phyloP scores from a whole-genome alignment of 2,797 vertebrate genomes.

The Mus caroli region DNA sequence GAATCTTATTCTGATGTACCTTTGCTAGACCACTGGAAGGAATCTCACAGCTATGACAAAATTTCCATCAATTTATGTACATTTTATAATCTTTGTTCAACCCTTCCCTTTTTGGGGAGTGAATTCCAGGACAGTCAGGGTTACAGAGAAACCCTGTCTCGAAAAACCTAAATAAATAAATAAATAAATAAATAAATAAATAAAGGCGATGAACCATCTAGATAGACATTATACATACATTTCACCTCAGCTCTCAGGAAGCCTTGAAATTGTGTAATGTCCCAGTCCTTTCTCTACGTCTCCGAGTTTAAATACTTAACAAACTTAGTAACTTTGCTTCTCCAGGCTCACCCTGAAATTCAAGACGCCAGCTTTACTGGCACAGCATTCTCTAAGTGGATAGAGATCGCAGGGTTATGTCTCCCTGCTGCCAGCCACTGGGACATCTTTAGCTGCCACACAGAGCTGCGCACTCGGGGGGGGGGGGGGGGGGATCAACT shows the following conservation, averaged over 20 bases:
- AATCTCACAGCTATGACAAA: neutral
- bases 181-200: too few relatives aligned
- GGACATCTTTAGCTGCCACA: neutral
- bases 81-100: neutral
- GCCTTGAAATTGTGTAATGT: neutral
- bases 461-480: too few relatives aligned
- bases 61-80: neutral
- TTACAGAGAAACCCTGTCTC: too few relatives aligned
- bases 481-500: neutral
- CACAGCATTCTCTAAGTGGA: neutral
- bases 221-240: neutral
- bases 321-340: neutral
- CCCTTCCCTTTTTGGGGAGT: neutral
- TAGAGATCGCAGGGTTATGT: neutral
- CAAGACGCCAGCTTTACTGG: neutral
- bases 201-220: neutral
- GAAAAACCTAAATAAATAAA: too few relatives aligned
- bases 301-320: neutral
- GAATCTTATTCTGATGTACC: neutral
- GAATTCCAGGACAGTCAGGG: too few relatives aligned
- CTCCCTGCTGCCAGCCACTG: neutral
- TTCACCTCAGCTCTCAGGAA: neutral
- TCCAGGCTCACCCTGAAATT: neutral
- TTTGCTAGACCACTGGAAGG: neutral
- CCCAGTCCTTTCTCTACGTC: neutral